phyloP scores from a whole-genome alignment of 2,888 invertebrate genomes.

The Chouioia cunea region DNA sequence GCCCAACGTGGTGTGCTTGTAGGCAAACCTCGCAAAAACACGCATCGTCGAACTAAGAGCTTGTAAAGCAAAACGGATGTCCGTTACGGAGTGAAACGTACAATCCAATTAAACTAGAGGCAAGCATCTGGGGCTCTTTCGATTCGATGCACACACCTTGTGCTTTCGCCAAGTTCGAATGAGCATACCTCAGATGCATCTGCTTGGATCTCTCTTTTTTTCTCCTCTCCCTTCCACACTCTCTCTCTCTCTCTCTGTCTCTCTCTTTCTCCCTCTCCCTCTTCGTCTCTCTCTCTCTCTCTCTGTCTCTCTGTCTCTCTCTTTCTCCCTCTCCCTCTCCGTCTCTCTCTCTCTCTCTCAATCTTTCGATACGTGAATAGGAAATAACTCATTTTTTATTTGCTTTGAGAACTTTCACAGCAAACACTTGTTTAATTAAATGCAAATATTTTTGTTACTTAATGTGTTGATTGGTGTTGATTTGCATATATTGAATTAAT shows the following conservation, averaged over 20 bases:
- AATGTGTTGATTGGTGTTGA: too few relatives aligned
- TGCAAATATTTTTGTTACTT: too few relatives aligned
- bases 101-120: slow-evolving; percentile 40
- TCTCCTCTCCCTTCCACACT: background rate
- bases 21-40: too few relatives aligned
- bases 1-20: too few relatives aligned
- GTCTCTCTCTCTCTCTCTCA: background rate
- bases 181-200: background rate
- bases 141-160: too few relatives aligned
- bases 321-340: background rate
- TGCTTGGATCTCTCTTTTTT: background rate
- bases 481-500: too few relatives aligned
- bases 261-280: background rate
- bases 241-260: slow-evolving; percentile 1
- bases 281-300: background rate
- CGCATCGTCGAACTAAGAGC: too few relatives aligned
- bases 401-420: too few relatives aligned
- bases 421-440: too few relatives aligned
- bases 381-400: too few relatives aligned
- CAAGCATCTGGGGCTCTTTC: slow-evolving; percentile 3
- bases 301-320: slow-evolving; percentile 11
- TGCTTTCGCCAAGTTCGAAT: too few relatives aligned
- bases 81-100: slow-evolving; percentile 16
- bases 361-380: background rate
- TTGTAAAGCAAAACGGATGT: background rate